Conservation (phyloP, 2,888 invertebrate genomes). For the Agriotes lineatus region DNA sequence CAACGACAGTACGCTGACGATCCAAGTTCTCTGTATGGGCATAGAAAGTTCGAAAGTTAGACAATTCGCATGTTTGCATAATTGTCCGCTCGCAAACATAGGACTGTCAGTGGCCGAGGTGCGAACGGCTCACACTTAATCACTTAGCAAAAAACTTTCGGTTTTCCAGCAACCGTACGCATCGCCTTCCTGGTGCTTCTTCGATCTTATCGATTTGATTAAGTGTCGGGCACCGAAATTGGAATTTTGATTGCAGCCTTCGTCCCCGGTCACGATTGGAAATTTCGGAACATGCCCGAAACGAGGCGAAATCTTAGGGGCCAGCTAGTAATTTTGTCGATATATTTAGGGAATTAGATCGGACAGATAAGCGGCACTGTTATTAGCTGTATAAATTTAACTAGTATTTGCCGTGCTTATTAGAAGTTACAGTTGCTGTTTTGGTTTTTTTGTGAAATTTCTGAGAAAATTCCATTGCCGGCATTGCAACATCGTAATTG, state of each 20-base stretch:
- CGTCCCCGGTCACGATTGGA: not conserved
- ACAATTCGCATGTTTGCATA: constrained; percentile 24
- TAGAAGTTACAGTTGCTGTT: too few relatives aligned
- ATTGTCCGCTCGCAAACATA: constrained; percentile 1
- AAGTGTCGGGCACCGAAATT: constrained; percentile 19
- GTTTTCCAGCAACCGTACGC: not conserved
- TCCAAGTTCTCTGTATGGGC: constrained; percentile 15
- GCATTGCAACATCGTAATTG: too few relatives aligned
- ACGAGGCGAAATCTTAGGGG: too few relatives aligned
- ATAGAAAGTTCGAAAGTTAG: constrained; percentile 30
- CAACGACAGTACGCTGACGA: constrained; percentile 19
- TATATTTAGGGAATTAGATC: too few relatives aligned
- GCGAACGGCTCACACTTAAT: constrained; percentile 1
- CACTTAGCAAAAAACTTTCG: not conserved
- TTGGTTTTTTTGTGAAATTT: too few relatives aligned
- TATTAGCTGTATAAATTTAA: too few relatives aligned
- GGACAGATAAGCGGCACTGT: too few relatives aligned
- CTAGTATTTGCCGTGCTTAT: too few relatives aligned
- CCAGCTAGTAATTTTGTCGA: too few relatives aligned
- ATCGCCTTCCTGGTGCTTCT: not conserved
- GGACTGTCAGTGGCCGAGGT: constrained; percentile 1
- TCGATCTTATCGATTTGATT: constrained; percentile 23
- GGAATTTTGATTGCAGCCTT: constrained; percentile 13
- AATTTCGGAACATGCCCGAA: not conserved
- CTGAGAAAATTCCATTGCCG: too few relatives aligned